phyloP scores from a whole-genome alignment of 2,113 vertebrate species.

The Tretioscincus oriximinensis region DNA sequence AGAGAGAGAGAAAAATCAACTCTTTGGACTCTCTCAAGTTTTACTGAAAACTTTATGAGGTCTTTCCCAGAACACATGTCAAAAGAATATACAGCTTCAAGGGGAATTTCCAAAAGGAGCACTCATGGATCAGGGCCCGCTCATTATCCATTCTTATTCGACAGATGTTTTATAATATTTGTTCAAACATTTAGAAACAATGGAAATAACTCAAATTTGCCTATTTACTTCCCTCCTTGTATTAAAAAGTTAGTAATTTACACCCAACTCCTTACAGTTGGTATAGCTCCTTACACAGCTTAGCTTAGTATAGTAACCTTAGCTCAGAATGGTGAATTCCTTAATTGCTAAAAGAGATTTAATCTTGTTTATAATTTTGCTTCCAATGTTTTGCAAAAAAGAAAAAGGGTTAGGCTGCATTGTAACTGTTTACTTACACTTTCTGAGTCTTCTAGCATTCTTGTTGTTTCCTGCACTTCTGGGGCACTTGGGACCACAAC shows the following conservation, averaged over 20 bases:
- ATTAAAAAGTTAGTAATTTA: not conserved
- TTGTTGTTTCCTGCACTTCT: conserved; percentile 87
- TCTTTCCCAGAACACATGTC: not conserved
- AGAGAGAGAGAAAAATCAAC: not conserved
- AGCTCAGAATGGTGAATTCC: too few species aligned
- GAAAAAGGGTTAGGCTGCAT: not conserved
- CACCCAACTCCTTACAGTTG: not conserved
- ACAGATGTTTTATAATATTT: not conserved
- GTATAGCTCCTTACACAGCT: too few species aligned
- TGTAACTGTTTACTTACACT: conserved; percentile 81
- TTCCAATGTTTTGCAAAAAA: fast-evolving
- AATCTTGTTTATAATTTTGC: not conserved
- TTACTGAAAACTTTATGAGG: not conserved
- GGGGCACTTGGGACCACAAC: conserved; percentile 93
- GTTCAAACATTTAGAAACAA: not conserved
- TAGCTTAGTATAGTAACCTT: not conserved
- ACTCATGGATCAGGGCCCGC: not conserved
- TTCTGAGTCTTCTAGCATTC: conserved; percentile 93
- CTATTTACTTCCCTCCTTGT: not conserved
- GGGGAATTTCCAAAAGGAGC: not conserved
- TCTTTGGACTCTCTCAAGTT: not conserved
- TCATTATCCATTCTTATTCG: not conserved
- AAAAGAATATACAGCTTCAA: not conserved
- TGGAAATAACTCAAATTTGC: not conserved
- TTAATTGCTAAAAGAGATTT: not conserved